Percentiles rank a stretch among this genome's conserved stretches.
These are phyloP conservation scores for Peromyscus aztecus DNA, from an alignment of 2,797 vertebrate species.

Conservation along the genomic window DNA sequence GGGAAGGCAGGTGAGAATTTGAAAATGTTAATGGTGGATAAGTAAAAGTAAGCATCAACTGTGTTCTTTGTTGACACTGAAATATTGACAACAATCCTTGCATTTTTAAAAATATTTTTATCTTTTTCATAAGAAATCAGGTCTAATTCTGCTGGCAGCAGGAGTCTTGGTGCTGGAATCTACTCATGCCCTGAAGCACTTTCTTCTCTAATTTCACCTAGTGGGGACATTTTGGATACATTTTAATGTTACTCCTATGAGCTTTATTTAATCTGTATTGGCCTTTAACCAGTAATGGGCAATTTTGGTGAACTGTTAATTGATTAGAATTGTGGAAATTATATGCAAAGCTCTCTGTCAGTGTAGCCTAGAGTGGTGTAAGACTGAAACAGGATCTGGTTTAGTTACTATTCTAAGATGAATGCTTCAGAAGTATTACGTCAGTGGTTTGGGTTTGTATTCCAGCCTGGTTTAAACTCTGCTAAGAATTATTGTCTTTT, in stretches of 20 bases:
- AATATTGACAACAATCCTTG: background rate
- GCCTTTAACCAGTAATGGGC: constrained; percentile 76
- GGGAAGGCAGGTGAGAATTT: constrained; percentile 56
- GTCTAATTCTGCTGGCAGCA: constrained; percentile 58
- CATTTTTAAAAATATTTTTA: background rate
- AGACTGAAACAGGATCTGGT: constrained; percentile 55
- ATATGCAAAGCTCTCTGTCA: constrained; percentile 59
- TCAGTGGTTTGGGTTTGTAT: constrained; percentile 71
- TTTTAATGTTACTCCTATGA: constrained; percentile 78
- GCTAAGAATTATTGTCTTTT: constrained; percentile 89
- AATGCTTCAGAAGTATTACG: constrained; percentile 68
- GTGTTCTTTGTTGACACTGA: background rate
- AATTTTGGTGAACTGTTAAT: constrained; percentile 74
- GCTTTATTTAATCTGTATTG: constrained; percentile 81
- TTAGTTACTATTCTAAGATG: constrained; percentile 74
- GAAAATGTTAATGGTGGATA: constrained; percentile 41
- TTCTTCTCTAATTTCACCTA: constrained; percentile 68
- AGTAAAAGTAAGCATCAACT: constrained; percentile 30
- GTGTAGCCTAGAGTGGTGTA: constrained; percentile 23
- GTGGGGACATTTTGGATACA: constrained; percentile 63
- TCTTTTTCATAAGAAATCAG: constrained; percentile 43
- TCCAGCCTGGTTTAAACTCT: constrained; percentile 79
- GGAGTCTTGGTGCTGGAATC: constrained; percentile 23
- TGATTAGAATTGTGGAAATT: constrained; percentile 77
- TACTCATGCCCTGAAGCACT: constrained; percentile 50